A percentile compares a stretch with the other conserved stretches of the same genome.
These are phyloP conservation scores for Pantherophis vulpinus DNA, from an alignment of 2,797 vertebrate species.

Conservation along the genomic window DNA sequence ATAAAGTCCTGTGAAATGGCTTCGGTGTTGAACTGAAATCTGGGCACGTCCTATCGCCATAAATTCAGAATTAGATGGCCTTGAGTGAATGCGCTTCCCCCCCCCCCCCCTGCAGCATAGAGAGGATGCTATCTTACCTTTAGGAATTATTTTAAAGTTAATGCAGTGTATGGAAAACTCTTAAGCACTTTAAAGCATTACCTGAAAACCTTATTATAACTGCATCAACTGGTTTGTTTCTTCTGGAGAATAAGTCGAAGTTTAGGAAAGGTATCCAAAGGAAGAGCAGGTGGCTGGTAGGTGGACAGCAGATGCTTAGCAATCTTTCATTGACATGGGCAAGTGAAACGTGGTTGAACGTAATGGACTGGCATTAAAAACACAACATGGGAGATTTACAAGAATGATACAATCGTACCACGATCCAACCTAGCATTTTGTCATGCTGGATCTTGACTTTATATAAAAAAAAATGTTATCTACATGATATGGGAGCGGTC, in stretches of 20 bases:
- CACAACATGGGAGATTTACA: not conserved
- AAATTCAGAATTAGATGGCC: not conserved
- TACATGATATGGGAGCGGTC: constrained; percentile 9
- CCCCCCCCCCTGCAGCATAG: no score
- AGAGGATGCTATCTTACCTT: not conserved
- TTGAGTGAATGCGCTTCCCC: no score
- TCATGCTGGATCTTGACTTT: not conserved
- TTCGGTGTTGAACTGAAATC: not conserved
- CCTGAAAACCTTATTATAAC: not conserved
- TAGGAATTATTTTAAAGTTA: not conserved
- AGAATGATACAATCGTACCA: not conserved
- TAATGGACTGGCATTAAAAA: not conserved
- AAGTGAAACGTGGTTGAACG: not conserved
- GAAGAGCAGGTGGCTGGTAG: not conserved
- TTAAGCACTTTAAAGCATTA: not conserved
- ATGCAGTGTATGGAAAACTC: not conserved
- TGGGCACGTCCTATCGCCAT: not conserved
- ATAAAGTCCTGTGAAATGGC: no score
- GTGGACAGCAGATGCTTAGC: constrained; percentile 35
- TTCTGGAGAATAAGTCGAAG: not conserved
- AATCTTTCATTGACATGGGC: not conserved
- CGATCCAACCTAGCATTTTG: not conserved
- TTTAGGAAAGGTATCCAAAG: rapidly evolving
- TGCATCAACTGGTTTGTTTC: not conserved
- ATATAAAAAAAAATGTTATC: constrained; percentile 4